phyloP scores from a whole-genome alignment of 2,888 invertebrate species.

The Liopterus haemorrhoidalis region DNA sequence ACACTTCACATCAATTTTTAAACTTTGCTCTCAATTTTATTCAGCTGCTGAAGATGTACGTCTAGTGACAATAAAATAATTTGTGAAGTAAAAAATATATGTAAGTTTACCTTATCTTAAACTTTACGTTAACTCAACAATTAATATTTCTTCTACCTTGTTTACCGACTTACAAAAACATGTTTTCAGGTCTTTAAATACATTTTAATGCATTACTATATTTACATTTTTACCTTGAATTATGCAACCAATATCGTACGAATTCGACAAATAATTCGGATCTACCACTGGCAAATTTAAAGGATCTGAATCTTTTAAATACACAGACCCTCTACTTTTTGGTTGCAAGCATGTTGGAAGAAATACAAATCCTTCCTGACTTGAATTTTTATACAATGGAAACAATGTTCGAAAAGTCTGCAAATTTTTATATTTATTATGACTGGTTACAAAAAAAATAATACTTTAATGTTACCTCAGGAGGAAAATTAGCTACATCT shows the following conservation, averaged over 20 bases:
- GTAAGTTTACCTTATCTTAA: too few species aligned
- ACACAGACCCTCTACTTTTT: constrained; percentile 61
- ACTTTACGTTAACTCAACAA: too few species aligned
- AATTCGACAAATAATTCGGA: constrained; percentile 63
- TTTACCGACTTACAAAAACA: too few species aligned
- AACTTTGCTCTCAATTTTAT: too few species aligned
- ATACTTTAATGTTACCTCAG: constrained; percentile 45
- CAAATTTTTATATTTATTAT: constrained; percentile 17
- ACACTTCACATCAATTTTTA: too few species aligned
- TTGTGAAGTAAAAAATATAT: too few species aligned
- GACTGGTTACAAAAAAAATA: constrained; percentile 5
- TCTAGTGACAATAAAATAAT: too few species aligned
- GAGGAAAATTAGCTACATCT: constrained; percentile 60
- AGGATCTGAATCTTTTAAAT: constrained; percentile 53
- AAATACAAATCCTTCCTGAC: constrained; percentile 64
- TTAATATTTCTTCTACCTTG: too few species aligned
- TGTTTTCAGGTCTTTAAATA: too few species aligned
- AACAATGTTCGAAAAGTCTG: constrained; percentile 61
- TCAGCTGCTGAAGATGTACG: too few species aligned
- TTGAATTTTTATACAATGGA: constrained; percentile 57
- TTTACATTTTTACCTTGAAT: constrained; percentile 54
- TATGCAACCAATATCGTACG: constrained; percentile 59
- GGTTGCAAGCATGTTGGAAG: constrained; percentile 64
- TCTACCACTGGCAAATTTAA: constrained; percentile 61
- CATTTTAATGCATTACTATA: too few species aligned